Base-by-base conservation (phyloP, 2,797 vertebrate genomes). In the Echeneis naucrates region DNA sequence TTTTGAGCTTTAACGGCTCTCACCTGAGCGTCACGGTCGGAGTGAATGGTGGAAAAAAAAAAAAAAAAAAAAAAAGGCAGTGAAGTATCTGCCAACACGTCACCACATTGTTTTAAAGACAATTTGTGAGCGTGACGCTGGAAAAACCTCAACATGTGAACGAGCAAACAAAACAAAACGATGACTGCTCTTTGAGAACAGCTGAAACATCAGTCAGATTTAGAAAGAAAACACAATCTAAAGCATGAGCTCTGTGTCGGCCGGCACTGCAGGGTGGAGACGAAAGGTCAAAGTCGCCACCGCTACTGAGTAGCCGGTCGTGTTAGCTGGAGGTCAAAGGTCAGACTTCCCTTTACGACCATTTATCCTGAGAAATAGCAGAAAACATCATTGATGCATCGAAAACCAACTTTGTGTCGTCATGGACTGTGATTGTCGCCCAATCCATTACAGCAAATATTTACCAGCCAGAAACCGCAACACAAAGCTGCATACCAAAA, bases 321-420 rank as follows among this genome's bases (percentile, higher is more conserved):
- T n/a, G n/a, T n/a, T n/a, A n/a, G 44, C 33, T 32, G 33, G 21
- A 47, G 23, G 64, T 50, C 47, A 64, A 63, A 71, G 60, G 26
- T 69, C 60, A 69, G 21, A 9, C 14, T 2, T 9, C 47, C 14
- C 17, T 24, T 65, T 4, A 40, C 44, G 26, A 42, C 9, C 4
- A 19, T 51, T n/a, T n/a, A n/a, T n/a, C n/a, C n/a, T 7, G 19
- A 2, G 44, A 57, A 30, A 16, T 0, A 0, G 6, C 9, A 38
- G n/a, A 27, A 61, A 16, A 19, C 10, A 2, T 35, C n/a, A 23
- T 8, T 3, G 23, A n/a, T n/a, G n/a, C n/a, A n/a, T n/a, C n/a
- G n/a, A n/a, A n/a, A n/a, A n/a, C n/a, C n/a, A n/a, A 30, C 17
- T 62, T 16, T 57, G 21, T 62, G 26, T 57, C 12, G 35, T 26